Conservation (phyloP, 2,113 vertebrate genomes). For the Epinephelus cyanopodus region DNA sequence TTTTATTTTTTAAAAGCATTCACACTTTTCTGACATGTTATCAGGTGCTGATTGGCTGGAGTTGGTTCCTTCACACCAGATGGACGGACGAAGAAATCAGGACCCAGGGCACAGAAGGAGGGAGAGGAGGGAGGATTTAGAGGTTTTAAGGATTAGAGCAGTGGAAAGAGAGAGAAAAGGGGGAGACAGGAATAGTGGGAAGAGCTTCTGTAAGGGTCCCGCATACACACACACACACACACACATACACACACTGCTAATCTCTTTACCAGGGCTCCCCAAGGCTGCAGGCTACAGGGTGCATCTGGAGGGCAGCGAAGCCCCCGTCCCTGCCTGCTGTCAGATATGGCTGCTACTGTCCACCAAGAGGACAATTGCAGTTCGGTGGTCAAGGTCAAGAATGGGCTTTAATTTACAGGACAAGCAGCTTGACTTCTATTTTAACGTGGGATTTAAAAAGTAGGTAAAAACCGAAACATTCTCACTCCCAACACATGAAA, state of each 20-base stretch:
- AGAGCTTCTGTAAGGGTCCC: constrained; percentile 39
- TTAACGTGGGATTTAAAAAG: background rate
- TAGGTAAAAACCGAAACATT: too few relatives aligned
- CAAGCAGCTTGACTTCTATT: background rate
- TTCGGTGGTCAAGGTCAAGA: constrained; percentile 41
- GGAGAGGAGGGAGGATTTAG: constrained; percentile 68
- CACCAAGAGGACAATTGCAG: constrained; percentile 24
- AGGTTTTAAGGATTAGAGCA: constrained; percentile 72
- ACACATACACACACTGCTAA: constrained; percentile 43
- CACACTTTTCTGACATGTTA: background rate
- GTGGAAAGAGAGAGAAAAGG: constrained; percentile 45
- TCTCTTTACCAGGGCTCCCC: constrained; percentile 59
- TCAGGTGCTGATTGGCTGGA: constrained; percentile 3
- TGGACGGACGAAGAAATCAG: constrained; percentile 49
- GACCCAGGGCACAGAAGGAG: constrained; percentile 51
- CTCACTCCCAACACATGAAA: too few relatives aligned
- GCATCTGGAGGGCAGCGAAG: constrained; percentile 54
- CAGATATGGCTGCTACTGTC: constrained; percentile 26
- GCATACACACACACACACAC: constrained; percentile 24
- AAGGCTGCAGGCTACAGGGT: constrained; percentile 44
- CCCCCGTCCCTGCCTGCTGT: background rate
- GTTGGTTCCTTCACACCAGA: constrained; percentile 52
- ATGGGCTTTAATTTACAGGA: background rate
- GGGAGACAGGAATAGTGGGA: constrained; percentile 47
- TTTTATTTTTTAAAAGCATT: constrained; percentile 3